Conservation (phyloP, 2,888 invertebrate species). For the Napeogenes inachia region DNA sequence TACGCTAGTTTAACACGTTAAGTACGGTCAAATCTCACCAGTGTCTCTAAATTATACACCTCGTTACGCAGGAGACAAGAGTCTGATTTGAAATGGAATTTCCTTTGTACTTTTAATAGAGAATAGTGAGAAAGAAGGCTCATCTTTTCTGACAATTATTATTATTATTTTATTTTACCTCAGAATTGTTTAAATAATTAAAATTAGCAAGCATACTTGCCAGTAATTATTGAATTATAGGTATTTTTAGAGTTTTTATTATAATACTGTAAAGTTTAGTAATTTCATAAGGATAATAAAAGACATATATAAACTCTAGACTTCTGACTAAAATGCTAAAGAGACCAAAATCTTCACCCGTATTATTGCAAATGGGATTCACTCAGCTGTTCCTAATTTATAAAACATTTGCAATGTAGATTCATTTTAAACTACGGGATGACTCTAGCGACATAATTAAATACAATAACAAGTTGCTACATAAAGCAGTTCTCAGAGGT, state of each 20-base stretch:
- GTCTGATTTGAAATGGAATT: conserved; percentile 22
- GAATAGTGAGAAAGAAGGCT: background rate
- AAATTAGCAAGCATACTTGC: no score
- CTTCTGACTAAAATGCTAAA: background rate
- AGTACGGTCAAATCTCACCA: conserved; percentile 52
- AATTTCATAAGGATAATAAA: no score
- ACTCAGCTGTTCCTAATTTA: conserved; percentile 61
- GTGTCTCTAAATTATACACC: conserved; percentile 44
- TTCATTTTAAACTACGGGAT: conserved; percentile 46
- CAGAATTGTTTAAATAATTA: no score
- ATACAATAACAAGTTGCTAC: background rate
- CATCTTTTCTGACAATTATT: no score
- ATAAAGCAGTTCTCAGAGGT: background rate
- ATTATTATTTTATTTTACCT: no score
- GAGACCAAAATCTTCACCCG: background rate
- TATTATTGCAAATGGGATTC: conserved; percentile 46
- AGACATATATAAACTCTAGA: background rate
- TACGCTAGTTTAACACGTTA: conserved; percentile 58
- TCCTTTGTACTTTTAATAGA: conserved; percentile 8
- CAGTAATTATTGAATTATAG: no score
- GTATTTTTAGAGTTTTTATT: no score
- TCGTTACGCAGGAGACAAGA: conserved; percentile 29
- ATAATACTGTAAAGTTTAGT: no score
- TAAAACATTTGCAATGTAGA: conserved; percentile 71
- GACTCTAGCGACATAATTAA: conserved; percentile 38